Evolutionary conservation across 2,113 vertebrate species (phyloP), one percentile per base, ranked within the genome.

Genomic region (Silurus asotus): DNA sequence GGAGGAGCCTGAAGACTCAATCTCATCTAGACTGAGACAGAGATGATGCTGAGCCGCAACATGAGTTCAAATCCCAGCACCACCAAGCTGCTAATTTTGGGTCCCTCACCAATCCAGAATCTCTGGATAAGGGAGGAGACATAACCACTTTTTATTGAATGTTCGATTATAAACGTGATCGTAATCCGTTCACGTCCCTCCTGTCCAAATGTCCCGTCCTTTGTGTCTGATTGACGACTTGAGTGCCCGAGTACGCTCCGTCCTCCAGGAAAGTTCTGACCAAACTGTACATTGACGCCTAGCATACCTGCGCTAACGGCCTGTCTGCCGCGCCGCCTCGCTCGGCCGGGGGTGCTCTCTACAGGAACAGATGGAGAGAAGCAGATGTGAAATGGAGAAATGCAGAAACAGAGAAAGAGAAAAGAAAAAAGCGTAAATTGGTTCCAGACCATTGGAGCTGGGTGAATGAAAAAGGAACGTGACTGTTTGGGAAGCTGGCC

Each of bases 351-450:
- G 65, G 51, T 59, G 9, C 59, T 37, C 64, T 48, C 76, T 13
- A 51, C 70, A 48, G 17, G 69, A 58, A 72, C 28, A 62, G 78
- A 58, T 23, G 75, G 70, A 78, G 55, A 86, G 45, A 61, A 79
- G 65, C 65, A 75, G 62, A 51, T 82, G 65, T 75, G 28, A 77
- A 69, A 61, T 51, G n/a, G 81, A 79, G 85, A 69, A 83, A 81
- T 72, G 77, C 80, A 86, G 78, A 70, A 78, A 88, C 85, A 85
- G 90, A 81, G 78, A 78, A 83, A 89, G 86, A 72, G 82, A 88
- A 87, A 85, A 89, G 76, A 87, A 67, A 86, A 45, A 69, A 48
- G 62, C 58, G 62, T 83, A 90, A 93, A 94, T 92, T 90, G 86
- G 13, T 91, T 75, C 61, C 90, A 86, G 92, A 85, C 85, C 7